phyloP scores from a whole-genome alignment of 2,113 vertebrate species.

The Pachycephala philippinensis region DNA sequence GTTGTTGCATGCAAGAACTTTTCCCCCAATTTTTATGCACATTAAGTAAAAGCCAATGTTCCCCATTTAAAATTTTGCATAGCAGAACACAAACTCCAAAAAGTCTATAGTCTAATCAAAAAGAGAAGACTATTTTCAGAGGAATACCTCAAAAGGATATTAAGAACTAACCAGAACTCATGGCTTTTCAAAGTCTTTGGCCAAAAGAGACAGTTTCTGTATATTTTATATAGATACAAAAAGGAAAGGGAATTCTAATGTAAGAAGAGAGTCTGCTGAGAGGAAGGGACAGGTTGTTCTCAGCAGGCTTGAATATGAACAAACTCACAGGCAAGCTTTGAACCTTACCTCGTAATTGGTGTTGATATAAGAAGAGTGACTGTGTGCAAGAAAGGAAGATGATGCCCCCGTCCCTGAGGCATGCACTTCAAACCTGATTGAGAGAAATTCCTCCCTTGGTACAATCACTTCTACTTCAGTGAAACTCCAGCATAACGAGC shows the following conservation, averaged over 20 bases:
- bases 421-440: constrained; percentile 39
- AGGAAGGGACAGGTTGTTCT: background rate
- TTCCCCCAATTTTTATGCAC: background rate
- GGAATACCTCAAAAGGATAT: background rate
- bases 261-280: background rate
- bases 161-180: background rate
- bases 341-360: constrained; percentile 2
- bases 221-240: background rate
- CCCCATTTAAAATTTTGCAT: background rate
- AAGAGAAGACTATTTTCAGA: background rate
- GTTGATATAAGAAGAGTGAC: constrained; percentile 32
- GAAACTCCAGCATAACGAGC: background rate
- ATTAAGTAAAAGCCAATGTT: background rate
- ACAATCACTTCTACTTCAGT: constrained; percentile 31
- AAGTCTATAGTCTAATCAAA: background rate
- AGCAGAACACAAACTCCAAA: background rate
- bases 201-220: background rate
- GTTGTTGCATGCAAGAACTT: background rate
- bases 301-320: constrained; percentile 11
- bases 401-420: background rate
- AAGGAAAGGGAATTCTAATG: background rate
- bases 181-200: constrained; percentile 6
- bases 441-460: constrained; percentile 28
- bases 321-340: constrained; percentile 24
- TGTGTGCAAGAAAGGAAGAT: constrained; percentile 18